phyloP scores from a whole-genome alignment of 2,797 vertebrate genomes.

The Pteronotus mesoamericanus region DNA sequence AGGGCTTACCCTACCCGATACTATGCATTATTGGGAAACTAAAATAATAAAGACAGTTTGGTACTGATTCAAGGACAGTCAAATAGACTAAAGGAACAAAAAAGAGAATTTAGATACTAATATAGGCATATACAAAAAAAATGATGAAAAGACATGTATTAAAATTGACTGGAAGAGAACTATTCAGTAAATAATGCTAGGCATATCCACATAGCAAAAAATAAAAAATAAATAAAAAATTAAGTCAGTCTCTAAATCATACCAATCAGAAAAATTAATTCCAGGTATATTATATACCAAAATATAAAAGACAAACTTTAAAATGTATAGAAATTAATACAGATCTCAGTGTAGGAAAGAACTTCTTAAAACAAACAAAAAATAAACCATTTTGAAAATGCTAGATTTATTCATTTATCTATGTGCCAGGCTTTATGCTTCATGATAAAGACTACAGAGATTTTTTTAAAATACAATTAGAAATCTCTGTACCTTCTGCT shows the following conservation, averaged over 20 bases:
- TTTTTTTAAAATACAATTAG: neutral
- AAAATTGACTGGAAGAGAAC: neutral
- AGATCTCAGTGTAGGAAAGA: neutral
- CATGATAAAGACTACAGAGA: neutral
- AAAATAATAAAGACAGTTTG: neutral
- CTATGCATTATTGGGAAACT: neutral
- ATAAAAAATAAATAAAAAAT: neutral
- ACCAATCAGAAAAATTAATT: neutral
- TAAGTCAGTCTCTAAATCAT: neutral
- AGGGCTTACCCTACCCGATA: neutral
- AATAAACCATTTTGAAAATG: neutral
- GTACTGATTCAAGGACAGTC: neutral
- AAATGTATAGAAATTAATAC: neutral
- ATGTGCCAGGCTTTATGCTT: neutral
- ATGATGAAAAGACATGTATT: neutral
- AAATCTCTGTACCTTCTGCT: neutral
- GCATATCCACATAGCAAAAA: neutral
- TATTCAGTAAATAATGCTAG: neutral
- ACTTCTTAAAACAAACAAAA: neutral
- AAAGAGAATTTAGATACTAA: neutral
- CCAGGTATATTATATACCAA: neutral
- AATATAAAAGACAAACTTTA: constrained; percentile 9
- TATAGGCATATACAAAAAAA: neutral
- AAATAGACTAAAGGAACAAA: neutral
- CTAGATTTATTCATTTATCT: neutral